phyloP scores from a whole-genome alignment of 2,113 vertebrate species.

The Hemiscyllium ocellatum region DNA sequence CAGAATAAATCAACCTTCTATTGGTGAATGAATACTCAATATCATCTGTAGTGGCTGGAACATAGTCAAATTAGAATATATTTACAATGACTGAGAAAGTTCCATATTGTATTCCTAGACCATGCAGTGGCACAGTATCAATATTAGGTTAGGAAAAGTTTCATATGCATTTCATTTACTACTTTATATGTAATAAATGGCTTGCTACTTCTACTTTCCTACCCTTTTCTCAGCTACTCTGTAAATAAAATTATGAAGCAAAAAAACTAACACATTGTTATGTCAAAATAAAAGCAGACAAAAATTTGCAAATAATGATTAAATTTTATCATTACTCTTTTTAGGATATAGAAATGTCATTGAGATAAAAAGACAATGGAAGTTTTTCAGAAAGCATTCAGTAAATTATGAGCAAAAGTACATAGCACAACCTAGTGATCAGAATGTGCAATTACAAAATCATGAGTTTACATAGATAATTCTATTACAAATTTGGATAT shows the following conservation, averaged over 20 bases:
- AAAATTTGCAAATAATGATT: neutral
- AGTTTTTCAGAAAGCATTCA: neutral
- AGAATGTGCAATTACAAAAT: neutral
- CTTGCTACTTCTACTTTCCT: neutral
- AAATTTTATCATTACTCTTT: neutral
- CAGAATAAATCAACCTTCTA: neutral
- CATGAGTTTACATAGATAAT: neutral
- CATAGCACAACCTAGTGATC: neutral
- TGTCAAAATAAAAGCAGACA: neutral
- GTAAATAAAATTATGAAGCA: neutral
- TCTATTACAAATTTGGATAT: neutral
- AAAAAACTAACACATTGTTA: neutral
- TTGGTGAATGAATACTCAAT: neutral
- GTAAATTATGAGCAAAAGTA: neutral
- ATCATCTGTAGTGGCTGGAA: neutral
- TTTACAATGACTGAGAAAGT: neutral
- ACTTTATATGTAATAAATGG: neutral
- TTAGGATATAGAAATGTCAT: neutral
- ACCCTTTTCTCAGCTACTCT: neutral
- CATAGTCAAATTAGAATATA: neutral
- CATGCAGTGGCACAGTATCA: neutral
- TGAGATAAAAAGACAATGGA: neutral
- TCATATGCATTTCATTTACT: neutral
- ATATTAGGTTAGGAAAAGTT: neutral
- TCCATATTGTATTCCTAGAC: neutral